Conservation (phyloP, 2,797 vertebrate genomes). For the Psittacula echo region DNA sequence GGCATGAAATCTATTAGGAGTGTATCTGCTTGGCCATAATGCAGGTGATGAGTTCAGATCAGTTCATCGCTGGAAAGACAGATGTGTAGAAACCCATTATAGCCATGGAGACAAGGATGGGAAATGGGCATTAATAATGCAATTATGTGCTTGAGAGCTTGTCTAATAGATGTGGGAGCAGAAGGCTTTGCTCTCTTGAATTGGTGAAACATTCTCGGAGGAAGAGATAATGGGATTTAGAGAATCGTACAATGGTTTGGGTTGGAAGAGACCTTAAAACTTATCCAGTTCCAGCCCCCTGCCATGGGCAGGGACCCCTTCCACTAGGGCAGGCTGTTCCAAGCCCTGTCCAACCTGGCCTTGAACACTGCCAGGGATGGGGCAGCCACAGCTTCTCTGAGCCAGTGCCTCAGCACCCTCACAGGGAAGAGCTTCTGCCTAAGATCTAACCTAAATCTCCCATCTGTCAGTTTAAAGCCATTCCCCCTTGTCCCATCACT, state of each 20-base stretch:
- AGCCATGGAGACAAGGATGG: background rate
- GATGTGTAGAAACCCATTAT: background rate
- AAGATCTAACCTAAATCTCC: background rate
- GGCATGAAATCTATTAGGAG: background rate
- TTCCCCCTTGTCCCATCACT: background rate
- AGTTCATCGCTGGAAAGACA: background rate
- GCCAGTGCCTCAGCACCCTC: background rate
- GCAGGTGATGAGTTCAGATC: background rate
- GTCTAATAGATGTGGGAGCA: background rate
- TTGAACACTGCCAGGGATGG: background rate
- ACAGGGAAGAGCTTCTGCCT: background rate
- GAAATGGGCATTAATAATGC: constrained; percentile 28
- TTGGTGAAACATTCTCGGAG: background rate
- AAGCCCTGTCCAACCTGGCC: background rate
- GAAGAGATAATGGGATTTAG: background rate
- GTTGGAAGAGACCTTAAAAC: background rate
- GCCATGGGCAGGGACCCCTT: background rate
- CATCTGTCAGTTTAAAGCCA: background rate
- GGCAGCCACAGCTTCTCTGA: background rate
- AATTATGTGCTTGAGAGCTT: constrained; percentile 1
- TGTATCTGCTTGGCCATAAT: background rate
- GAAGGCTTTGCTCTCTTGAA: background rate
- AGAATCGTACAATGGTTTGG: background rate
- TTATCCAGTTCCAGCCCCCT: background rate
- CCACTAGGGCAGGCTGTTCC: background rate